These are phyloP conservation scores for Amia ocellicauda DNA, from an alignment of 2,113 vertebrate genomes.

Conservation along the genomic window DNA sequence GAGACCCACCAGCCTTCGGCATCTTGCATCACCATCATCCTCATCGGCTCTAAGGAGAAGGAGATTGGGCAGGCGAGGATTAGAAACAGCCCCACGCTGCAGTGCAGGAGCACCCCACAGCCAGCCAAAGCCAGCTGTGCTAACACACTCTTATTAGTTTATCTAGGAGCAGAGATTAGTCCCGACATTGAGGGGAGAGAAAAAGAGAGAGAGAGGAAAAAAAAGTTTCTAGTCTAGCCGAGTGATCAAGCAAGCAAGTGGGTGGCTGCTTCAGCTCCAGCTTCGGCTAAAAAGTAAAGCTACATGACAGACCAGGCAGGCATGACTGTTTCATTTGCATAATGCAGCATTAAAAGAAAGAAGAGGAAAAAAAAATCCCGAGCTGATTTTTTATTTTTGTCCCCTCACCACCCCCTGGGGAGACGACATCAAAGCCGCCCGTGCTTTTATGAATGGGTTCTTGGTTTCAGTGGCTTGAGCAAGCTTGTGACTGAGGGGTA, in stretches of 20 bases:
- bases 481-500: background rate
- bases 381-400: background rate
- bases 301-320: background rate
- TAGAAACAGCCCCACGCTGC: slow-evolving; percentile 9
- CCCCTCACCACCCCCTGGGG: background rate
- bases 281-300: background rate
- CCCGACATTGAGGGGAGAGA: background rate
- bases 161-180: slow-evolving; percentile 6
- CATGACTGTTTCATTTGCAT: background rate
- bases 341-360: background rate
- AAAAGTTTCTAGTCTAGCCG: background rate
- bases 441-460: slow-evolving; percentile 1
- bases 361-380: background rate
- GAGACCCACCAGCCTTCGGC: background rate
- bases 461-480: slow-evolving; percentile 1
- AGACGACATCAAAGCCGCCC: slow-evolving; percentile 5
- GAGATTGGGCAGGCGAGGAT: background rate
- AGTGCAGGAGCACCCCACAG: slow-evolving; percentile 24
- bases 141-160: slow-evolving; percentile 25
- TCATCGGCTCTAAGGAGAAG: background rate
- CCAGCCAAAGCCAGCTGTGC: slow-evolving; percentile 34
- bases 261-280: background rate
- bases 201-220: background rate
- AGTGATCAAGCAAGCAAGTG: background rate
- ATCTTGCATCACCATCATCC: slow-evolving; percentile 1